Conservation (phyloP, 2,888 invertebrate species). For the Smittia sp. region DNA sequence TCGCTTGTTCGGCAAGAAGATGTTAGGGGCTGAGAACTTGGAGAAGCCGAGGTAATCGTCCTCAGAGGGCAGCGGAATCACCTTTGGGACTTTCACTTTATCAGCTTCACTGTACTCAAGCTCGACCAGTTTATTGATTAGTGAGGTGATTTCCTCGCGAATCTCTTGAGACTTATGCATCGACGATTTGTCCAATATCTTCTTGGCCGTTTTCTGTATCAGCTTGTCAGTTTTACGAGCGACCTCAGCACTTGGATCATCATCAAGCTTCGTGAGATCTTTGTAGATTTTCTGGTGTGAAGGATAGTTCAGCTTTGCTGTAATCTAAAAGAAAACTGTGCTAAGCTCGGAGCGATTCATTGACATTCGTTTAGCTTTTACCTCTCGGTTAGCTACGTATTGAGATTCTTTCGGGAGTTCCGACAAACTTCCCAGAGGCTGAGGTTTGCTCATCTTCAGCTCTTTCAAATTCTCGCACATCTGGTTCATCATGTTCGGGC, state of each 20-base stretch:
- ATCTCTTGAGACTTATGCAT: background rate
- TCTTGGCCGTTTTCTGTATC: background rate
- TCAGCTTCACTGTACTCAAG: background rate
- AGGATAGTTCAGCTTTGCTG: constrained; percentile 24
- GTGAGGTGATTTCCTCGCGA: background rate
- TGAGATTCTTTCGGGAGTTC: background rate
- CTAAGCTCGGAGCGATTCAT: too few species aligned
- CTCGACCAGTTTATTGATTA: constrained; percentile 10
- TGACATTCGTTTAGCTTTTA: too few species aligned
- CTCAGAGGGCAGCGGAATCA: background rate
- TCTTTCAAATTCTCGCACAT: too few species aligned
- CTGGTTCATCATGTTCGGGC: too few species aligned
- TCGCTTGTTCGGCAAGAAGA: background rate
- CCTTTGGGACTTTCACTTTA: background rate
- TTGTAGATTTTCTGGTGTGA: too few species aligned
- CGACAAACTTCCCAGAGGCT: background rate
- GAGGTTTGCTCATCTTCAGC: too few species aligned
- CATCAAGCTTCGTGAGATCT: background rate
- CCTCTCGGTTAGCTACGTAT: background rate
- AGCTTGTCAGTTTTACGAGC: background rate
- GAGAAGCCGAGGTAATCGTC: background rate
- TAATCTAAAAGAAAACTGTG: background rate
- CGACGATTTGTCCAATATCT: background rate
- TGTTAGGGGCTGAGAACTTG: background rate
- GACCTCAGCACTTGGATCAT: background rate